Percentiles rank a stretch among this genome's conserved stretches.
These are phyloP conservation scores for Callipepla californica DNA, from an alignment of 2,113 vertebrate genomes.

Conservation along the genomic window DNA sequence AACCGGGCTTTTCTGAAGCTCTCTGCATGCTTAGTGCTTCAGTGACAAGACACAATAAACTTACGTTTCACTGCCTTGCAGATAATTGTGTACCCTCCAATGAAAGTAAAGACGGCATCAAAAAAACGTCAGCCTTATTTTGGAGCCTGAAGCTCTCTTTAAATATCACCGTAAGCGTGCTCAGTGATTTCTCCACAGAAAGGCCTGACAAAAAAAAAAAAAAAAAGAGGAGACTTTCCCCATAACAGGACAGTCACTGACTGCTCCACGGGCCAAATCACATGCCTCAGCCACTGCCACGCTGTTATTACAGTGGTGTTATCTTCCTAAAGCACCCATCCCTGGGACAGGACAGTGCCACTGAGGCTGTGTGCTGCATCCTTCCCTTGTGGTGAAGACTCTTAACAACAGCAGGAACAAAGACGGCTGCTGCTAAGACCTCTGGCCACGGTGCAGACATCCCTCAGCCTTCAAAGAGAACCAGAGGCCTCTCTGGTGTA, in stretches of 20 bases:
- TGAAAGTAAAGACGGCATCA: not conserved
- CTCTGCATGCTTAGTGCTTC: not conserved
- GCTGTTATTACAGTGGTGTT: not conserved
- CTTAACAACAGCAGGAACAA: not conserved
- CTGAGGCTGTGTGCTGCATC: not conserved
- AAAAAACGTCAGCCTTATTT: not conserved
- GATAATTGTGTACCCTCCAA: accelerated
- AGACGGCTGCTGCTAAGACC: not conserved
- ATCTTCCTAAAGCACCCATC: not conserved
- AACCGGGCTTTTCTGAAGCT: not conserved
- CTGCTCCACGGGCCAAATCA: not conserved
- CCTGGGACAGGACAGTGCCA: not conserved
- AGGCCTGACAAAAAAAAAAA: not conserved
- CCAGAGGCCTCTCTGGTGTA: not conserved
- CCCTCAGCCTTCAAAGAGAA: not conserved
- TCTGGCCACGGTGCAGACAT: not conserved
- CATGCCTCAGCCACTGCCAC: too few species aligned
- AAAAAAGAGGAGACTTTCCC: not conserved
- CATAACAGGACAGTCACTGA: too few species aligned
- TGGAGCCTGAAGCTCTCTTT: not conserved
- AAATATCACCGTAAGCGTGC: not conserved
- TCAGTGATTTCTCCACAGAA: not conserved
- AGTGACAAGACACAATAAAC: not conserved
- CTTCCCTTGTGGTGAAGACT: not conserved
- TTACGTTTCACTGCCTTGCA: not conserved